These are phyloP conservation scores for Ypsolopha scabrella DNA, from an alignment of 2,888 invertebrate species.

Conservation along the genomic window DNA sequence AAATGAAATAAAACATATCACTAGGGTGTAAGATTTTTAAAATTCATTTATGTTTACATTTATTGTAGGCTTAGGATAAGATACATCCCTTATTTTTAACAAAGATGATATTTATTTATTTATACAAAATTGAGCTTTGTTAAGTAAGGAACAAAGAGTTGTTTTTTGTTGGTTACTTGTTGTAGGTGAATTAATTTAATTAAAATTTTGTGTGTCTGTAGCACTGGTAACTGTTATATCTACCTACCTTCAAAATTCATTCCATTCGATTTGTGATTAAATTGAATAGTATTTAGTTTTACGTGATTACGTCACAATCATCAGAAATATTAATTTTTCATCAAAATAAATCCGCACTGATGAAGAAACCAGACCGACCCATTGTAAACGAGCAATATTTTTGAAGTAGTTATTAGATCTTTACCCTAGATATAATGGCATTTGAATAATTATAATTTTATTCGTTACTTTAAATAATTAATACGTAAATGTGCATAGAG, in stretches of 20 bases:
- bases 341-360: constrained; percentile 48
- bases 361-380: constrained; percentile 53
- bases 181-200: too few species aligned
- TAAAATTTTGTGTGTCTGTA: too few species aligned
- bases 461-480: constrained; percentile 39
- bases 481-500: constrained; percentile 31
- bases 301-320: too few species aligned
- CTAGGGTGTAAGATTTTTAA: constrained; percentile 50
- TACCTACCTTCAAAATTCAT: too few species aligned
- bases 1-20: constrained; percentile 48
- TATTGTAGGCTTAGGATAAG: neutral
- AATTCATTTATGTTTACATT: constrained; percentile 62
- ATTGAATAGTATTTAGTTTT: too few species aligned
- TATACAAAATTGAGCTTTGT: constrained; percentile 2
- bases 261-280: too few species aligned
- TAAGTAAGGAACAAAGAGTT: too few species aligned
- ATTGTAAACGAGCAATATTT: constrained; percentile 67
- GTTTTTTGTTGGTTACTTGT: too few species aligned
- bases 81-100: constrained; percentile 26
- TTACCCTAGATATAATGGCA: neutral
- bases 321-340: too few species aligned
- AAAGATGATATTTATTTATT: constrained; percentile 9
- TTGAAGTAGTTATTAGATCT: constrained; percentile 47
- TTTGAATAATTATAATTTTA: constrained; percentile 42
- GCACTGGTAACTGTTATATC: too few species aligned